These are phyloP conservation scores for Fissipunctia ypsillon DNA, from an alignment of 2,888 invertebrate species.

Conservation along the genomic window DNA sequence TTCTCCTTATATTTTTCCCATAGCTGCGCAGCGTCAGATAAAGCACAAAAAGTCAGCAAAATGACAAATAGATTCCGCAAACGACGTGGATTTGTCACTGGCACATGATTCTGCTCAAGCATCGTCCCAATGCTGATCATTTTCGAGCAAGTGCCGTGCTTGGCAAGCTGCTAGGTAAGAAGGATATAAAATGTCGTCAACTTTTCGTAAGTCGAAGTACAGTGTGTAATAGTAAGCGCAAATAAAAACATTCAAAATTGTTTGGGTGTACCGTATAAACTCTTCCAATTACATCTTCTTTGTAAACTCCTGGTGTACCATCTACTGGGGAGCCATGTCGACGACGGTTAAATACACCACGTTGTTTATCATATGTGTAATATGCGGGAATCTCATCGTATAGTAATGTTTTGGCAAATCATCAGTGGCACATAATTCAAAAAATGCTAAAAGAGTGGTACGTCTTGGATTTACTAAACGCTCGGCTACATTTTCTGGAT, in stretches of 20 bases:
- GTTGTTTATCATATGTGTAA: constrained; percentile 27
- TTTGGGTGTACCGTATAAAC: no score
- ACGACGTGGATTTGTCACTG: constrained; percentile 57
- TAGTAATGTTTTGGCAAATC: constrained; percentile 18
- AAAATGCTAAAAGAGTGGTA: constrained; percentile 24
- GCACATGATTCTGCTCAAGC: constrained; percentile 55
- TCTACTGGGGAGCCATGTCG: constrained; percentile 49
- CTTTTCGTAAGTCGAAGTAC: constrained; percentile 65
- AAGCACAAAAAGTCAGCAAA: constrained; percentile 22
- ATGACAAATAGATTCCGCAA: constrained; percentile 29
- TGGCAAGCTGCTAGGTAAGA: constrained; percentile 69
- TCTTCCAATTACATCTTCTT: constrained; percentile 55
- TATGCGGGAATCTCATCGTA: constrained; percentile 20
- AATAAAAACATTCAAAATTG: constrained; percentile 59
- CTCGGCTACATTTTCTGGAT: constrained; percentile 16
- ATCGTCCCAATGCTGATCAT: constrained; percentile 73
- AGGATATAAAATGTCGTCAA: constrained; percentile 63
- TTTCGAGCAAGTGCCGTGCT: constrained; percentile 66
- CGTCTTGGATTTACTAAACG: constrained; percentile 16
- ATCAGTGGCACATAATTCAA: constrained; percentile 25
- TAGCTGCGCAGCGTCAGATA: constrained; percentile 24
- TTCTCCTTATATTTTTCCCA: constrained; percentile 29
- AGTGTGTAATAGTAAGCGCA: constrained; percentile 45
- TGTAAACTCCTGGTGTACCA: constrained; percentile 44
- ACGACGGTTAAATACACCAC: constrained; percentile 32